Conservation (phyloP, 2,113 vertebrate species). For the Xerus inauris region DNA sequence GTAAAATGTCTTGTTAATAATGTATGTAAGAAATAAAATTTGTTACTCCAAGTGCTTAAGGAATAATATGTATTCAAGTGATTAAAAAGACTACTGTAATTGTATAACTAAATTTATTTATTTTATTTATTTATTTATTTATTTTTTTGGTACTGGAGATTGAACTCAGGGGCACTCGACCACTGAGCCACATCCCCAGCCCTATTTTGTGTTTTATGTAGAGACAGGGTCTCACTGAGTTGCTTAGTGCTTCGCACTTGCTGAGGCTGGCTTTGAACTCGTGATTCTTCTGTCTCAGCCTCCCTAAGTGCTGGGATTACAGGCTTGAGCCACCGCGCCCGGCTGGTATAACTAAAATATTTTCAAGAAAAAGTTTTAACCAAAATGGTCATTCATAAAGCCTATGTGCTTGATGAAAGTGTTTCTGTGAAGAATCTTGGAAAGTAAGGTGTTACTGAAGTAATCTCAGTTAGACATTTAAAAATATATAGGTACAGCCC, state of each 20-base stretch:
- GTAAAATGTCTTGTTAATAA: constrained; percentile 4
- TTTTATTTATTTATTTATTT: no score
- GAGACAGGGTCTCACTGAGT: no score
- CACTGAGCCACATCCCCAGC: no score
- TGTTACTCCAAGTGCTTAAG: neutral
- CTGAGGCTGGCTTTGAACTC: no score
- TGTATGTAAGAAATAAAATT: neutral
- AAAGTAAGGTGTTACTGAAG: neutral
- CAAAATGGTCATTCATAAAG: neutral
- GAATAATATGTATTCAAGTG: neutral
- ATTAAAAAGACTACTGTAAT: neutral
- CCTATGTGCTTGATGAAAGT: neutral
- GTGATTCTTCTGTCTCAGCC: no score
- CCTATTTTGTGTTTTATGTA: no score
- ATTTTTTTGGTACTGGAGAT: no score
- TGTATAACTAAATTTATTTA: neutral
- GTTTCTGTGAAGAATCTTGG: neutral
- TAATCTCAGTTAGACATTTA: neutral
- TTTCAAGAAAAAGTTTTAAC: neutral
- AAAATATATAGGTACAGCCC: neutral
- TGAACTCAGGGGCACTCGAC: no score
- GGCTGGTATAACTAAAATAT: neutral
- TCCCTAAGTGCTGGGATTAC: no score
- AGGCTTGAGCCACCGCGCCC: no score
- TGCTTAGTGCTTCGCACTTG: no score